Base-by-base conservation (phyloP, 2,888 invertebrate species). In the Anoplius nigerrimus region DNA sequence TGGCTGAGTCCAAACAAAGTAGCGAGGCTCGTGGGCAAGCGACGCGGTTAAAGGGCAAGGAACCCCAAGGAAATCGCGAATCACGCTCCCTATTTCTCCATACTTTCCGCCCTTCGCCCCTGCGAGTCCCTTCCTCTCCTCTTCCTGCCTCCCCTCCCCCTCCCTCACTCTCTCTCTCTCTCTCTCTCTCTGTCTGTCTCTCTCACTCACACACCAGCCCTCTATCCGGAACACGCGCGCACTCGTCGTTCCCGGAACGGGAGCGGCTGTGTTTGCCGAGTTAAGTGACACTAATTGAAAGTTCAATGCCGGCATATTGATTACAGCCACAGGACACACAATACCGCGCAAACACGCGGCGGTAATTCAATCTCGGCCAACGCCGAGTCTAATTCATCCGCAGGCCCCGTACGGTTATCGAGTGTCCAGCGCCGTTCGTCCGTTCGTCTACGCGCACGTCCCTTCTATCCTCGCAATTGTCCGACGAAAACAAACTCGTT, bases 251-350 rank as follows among this genome's bases (percentile, higher is more conserved):
- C 55, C 22, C 65, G 82, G 79, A 82, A 82, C 72, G 67, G 84
- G 84, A 83, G 82, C 82, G 82, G 83, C 86, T 83, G 81, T 87
- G 86, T 88, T 88, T 87, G 83, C 77, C 76, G 76, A 85, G 81
- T 83, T 88, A 88, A 88, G 87, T 88, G 87, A 87, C 83, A 84
- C 86, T 88, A 88, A 88, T 88, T 88, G 88, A 87, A 87, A 83
- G 83, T 83, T 85, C 82, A 83, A 82, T 83, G 82, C 79, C 82
- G 81, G 82, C 83, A 80, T 86, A 87, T 87, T 83, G 85, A 86
- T 86, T 86, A 83, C 83, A 76, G 74, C 73, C 71, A 69, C 67
- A 65, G 73, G 76, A 80, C 79, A 81, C 76, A 77, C 78, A 78
- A 83, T 79, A 73, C 71, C 66, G 63, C 63, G 71, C 76, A 80